Evolutionary conservation across 2,113 vertebrate species (phyloP).

Genomic region (Actenoides lindsayi): DNA sequence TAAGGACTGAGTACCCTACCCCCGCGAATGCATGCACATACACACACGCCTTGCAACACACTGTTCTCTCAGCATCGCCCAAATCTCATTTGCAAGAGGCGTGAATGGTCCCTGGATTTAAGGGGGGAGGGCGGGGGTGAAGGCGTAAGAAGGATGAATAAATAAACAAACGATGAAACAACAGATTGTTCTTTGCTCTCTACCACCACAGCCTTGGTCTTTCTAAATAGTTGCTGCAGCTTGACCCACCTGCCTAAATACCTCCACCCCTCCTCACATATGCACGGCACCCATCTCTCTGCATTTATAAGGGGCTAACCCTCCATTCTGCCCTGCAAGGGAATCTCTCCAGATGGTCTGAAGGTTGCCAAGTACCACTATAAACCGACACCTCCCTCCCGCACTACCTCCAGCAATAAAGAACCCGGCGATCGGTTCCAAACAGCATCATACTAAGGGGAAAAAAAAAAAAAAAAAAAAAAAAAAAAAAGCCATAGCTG

Average conservation of each 20-base stretch:
- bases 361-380: background rate
- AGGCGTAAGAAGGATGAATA: conserved; percentile 1
- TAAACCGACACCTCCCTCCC: background rate
- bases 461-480: background rate
- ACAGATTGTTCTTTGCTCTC: conserved; percentile 1
- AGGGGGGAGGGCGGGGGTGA: background rate
- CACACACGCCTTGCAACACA: conserved; percentile 19
- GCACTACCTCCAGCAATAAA: background rate
- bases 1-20: background rate
- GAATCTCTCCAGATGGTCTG: background rate
- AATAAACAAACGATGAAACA: conserved; percentile 50
- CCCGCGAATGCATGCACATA: conserved; percentile 5
- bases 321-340: background rate
- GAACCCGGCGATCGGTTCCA: background rate
- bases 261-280: background rate
- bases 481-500: background rate
- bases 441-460: background rate
- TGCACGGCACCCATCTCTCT: background rate
- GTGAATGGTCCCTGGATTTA: conserved; percentile 32
- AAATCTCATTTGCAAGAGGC: conserved; percentile 45
- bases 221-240: conserved; percentile 26
- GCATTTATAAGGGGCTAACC: background rate
- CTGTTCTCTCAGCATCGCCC: conserved; percentile 40
- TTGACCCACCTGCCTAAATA: background rate
- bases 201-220: conserved; percentile 30